Evolutionary conservation across 2,888 invertebrate species (phyloP).

Genomic region (Eristalinus aeneus): DNA sequence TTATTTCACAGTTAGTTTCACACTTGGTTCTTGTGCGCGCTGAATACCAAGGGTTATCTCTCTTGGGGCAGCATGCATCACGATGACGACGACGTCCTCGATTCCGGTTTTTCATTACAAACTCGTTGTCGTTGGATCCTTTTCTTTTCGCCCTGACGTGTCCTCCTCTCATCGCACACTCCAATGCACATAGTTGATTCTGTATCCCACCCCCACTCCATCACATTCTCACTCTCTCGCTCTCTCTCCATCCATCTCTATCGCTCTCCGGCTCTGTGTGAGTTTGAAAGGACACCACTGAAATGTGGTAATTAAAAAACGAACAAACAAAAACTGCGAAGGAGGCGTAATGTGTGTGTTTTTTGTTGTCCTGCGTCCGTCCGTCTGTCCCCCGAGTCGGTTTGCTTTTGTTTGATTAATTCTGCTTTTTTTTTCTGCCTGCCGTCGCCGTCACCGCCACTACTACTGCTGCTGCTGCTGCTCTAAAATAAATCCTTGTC

Average conservation of each 20-base stretch:
- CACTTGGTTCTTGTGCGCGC: conserved; percentile 24
- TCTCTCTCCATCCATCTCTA: neutral
- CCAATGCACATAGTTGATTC: neutral
- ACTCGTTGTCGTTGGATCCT: conserved; percentile 1
- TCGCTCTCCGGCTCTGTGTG: neutral
- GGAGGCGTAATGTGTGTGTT: neutral
- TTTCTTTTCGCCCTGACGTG: neutral
- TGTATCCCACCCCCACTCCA: too few species aligned
- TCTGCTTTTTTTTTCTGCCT: conserved; percentile 22
- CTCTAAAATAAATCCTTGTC: conserved; percentile 52
- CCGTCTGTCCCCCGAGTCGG: conserved; percentile 1
- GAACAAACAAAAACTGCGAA: conserved; percentile 7
- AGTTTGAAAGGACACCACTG: conserved; percentile 41
- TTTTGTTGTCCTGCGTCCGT: conserved; percentile 14
- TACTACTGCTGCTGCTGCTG: neutral
- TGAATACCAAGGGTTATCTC: conserved; percentile 52
- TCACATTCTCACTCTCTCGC: too few species aligned
- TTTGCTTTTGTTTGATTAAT: conserved; percentile 29
- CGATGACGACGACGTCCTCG: conserved; percentile 39
- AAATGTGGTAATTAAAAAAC: conserved; percentile 67
- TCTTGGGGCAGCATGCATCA: conserved; percentile 5
- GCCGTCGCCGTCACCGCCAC: neutral
- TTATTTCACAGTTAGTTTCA: conserved; percentile 55
- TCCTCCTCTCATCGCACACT: neutral
- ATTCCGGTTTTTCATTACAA: conserved; percentile 27